Evolutionary conservation across 2,113 vertebrate genomes (phyloP).

Genomic region (Colistium nudipinnis): DNA sequence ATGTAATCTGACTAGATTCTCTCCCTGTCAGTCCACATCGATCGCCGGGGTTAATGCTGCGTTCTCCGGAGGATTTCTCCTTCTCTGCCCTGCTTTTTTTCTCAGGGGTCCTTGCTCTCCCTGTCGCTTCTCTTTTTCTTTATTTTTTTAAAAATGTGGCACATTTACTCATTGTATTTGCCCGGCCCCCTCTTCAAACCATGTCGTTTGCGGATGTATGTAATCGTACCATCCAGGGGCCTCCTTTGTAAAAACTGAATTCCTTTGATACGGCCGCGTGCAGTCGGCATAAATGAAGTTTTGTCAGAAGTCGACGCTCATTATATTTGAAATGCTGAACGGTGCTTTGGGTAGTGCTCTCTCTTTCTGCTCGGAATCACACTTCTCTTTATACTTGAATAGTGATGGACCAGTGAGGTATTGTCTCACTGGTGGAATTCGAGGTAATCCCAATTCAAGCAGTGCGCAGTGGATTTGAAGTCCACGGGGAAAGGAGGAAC

Average conservation of each 20-base stretch:
- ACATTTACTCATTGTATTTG: constrained; percentile 59
- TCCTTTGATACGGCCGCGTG: constrained; percentile 65
- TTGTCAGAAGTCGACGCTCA: constrained; percentile 68
- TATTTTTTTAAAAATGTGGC: constrained; percentile 69
- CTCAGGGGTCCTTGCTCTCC: background rate
- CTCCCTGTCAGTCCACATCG: constrained; percentile 40
- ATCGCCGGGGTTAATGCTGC: constrained; percentile 40
- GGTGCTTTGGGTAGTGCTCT: constrained; percentile 34
- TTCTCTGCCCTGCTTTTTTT: background rate
- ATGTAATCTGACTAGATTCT: constrained; percentile 19
- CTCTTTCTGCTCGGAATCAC: constrained; percentile 23
- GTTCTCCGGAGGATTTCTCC: background rate
- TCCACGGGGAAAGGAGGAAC: constrained; percentile 41
- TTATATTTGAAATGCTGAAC: constrained; percentile 69
- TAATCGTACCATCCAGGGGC: constrained; percentile 45
- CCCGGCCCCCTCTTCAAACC: constrained; percentile 56
- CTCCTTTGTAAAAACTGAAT: constrained; percentile 72
- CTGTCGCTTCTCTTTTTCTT: constrained; percentile 36
- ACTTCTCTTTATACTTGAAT: constrained; percentile 24
- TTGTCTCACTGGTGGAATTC: constrained; percentile 44
- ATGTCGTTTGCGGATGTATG: constrained; percentile 57
- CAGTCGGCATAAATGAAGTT: constrained; percentile 70
- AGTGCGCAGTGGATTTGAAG: constrained; percentile 25
- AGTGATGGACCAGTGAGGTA: constrained; percentile 37
- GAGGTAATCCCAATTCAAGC: constrained; percentile 47